Percentiles rank a stretch among this genome's conserved stretches.
These are phyloP conservation scores for Lithophane socia DNA, from an alignment of 2,888 invertebrate genomes.

Conservation along the genomic window DNA sequence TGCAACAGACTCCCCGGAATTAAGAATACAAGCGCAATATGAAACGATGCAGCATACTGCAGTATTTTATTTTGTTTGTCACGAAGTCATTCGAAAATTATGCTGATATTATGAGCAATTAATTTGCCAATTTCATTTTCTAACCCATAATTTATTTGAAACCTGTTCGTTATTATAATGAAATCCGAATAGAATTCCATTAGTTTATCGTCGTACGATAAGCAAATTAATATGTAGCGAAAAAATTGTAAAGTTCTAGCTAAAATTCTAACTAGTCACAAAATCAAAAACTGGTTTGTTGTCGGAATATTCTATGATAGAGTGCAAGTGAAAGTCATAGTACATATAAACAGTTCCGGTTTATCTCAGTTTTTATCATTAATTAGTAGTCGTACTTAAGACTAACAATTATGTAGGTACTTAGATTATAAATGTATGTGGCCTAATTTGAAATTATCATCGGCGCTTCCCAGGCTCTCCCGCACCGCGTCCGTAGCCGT, in stretches of 20 bases:
- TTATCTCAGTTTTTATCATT: conserved; percentile 80
- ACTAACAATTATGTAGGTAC: conserved; percentile 27
- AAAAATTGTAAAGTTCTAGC: conserved; percentile 69
- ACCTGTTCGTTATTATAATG: conserved; percentile 74
- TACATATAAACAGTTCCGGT: conserved; percentile 87
- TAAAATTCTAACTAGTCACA: conserved; percentile 77
- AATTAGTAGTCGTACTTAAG: conserved; percentile 73
- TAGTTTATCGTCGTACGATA: conserved; percentile 73
- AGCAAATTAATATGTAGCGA: conserved; percentile 75
- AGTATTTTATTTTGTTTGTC: conserved; percentile 52
- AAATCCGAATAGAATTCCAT: conserved; percentile 74
- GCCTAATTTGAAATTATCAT: conserved; percentile 1
- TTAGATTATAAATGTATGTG: conserved; percentile 10
- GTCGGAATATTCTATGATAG: conserved; percentile 86
- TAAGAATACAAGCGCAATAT: background rate
- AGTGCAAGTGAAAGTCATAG: conserved; percentile 89
- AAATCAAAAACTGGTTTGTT: conserved; percentile 84
- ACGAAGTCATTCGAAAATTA: conserved; percentile 62
- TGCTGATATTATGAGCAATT: conserved; percentile 64
- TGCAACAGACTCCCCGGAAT: conserved; percentile 2
- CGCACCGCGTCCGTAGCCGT: conserved; percentile 7
- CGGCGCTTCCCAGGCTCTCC: conserved; percentile 31
- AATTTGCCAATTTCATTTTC: conserved; percentile 68
- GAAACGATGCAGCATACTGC: conserved; percentile 27
- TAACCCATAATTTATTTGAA: conserved; percentile 73